Percentiles rank a stretch among this genome's conserved stretches.
Evolutionary conservation across 2,888 invertebrate species (phyloP).

Genomic region (Labia minor): DNA sequence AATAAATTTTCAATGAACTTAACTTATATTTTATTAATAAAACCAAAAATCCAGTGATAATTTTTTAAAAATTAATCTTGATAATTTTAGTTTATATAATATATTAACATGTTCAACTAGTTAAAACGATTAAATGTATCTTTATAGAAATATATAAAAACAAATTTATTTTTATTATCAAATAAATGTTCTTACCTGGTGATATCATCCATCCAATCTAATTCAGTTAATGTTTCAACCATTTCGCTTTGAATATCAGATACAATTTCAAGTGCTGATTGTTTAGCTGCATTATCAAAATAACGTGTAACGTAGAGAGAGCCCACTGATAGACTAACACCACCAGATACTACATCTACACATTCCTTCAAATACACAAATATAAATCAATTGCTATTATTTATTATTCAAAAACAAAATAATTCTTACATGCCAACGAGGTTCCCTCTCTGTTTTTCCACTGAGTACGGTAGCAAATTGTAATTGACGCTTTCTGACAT

Average conservation of each 20-base stretch:
- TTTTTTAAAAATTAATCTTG: too few species aligned
- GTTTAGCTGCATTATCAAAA: conserved; percentile 75
- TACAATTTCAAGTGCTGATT: conserved; percentile 79
- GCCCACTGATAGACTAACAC: conserved; percentile 41
- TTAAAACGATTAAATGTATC: too few species aligned
- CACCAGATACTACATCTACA: conserved; percentile 29
- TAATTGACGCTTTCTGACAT: conserved; percentile 64
- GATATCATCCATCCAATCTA: conserved; percentile 87
- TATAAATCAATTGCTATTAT: neutral
- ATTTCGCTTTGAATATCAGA: conserved; percentile 72
- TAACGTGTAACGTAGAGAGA: conserved; percentile 78
- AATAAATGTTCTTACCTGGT: conserved; percentile 46
- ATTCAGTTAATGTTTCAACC: conserved; percentile 60
- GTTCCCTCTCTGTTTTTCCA: conserved; percentile 73
- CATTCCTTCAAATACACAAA: conserved; percentile 29
- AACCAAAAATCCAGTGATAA: too few species aligned
- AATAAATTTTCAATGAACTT: too few species aligned
- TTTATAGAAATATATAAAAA: too few species aligned
- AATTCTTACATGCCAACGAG: conserved; percentile 61
- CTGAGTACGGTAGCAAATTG: conserved; percentile 70
- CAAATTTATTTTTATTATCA: too few species aligned
- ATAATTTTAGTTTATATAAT: too few species aligned
- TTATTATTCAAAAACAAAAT: too few species aligned
- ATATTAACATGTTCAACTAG: too few species aligned
- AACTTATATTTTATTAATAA: too few species aligned